Percentiles rank a stretch among this genome's conserved stretches.
These are phyloP conservation scores for Bradypodion pumilum DNA, from an alignment of 2,797 vertebrate species.

Conservation along the genomic window DNA sequence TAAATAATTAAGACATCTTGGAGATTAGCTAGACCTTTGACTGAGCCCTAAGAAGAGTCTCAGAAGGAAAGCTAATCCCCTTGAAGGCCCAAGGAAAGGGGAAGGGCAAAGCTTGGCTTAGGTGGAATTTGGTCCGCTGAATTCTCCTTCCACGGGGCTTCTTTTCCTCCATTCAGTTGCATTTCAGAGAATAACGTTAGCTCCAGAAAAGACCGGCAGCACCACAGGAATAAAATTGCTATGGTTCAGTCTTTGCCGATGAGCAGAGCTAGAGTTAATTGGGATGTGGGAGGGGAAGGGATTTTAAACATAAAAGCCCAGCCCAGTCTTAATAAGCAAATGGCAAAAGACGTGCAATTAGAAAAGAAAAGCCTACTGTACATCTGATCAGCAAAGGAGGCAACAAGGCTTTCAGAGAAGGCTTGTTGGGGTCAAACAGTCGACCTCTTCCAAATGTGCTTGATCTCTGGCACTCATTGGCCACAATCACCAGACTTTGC, in stretches of 20 bases:
- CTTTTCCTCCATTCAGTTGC: rapidly evolving
- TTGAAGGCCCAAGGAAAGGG: background rate
- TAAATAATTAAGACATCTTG: background rate
- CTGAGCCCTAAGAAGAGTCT: conserved; percentile 26
- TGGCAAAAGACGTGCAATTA: background rate
- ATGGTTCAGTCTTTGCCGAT: no score
- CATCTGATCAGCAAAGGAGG: background rate
- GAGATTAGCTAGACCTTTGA: conserved; percentile 33
- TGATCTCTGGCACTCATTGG: no score
- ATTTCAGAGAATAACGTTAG: background rate
- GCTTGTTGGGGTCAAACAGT: no score
- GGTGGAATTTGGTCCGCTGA: background rate
- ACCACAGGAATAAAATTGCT: background rate
- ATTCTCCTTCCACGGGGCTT: background rate
- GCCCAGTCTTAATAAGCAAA: background rate
- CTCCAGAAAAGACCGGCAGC: rapidly evolving
- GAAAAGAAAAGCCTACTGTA: no score
- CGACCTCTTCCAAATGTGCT: no score
- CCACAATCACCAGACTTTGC: no score
- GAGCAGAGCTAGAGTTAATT: background rate
- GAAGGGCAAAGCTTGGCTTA: background rate
- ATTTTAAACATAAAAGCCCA: background rate
- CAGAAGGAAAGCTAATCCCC: conserved; percentile 35
- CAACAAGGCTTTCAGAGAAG: no score
- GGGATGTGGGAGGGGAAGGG: background rate